phyloP scores from a whole-genome alignment of 2,113 vertebrate genomes.

The Pao palembangensis region DNA sequence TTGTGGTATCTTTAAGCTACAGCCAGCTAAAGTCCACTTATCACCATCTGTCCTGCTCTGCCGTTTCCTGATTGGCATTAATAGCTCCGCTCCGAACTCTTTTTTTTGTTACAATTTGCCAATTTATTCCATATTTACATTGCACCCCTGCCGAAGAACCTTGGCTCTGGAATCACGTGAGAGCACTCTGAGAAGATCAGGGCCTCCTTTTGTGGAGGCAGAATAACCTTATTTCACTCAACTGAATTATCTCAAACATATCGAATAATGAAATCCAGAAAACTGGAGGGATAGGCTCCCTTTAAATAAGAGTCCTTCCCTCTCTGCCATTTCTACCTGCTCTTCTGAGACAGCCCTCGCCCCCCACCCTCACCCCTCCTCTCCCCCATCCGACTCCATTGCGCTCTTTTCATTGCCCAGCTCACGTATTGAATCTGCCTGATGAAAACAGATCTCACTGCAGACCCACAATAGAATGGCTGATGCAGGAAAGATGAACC shows the following conservation, averaged over 20 bases:
- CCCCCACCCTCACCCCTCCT: slow-evolving; percentile 39
- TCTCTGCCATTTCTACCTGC: slow-evolving; percentile 53
- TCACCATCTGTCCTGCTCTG: too few species aligned
- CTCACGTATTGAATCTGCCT: slow-evolving; percentile 78
- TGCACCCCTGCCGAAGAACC: slow-evolving; percentile 45
- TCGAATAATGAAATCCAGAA: slow-evolving; percentile 64
- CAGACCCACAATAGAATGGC: slow-evolving; percentile 78
- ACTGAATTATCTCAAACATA: slow-evolving; percentile 64
- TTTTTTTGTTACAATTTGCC: slow-evolving; percentile 47
- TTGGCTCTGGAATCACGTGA: slow-evolving; percentile 39
- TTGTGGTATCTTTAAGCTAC: too few species aligned
- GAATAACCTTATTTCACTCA: slow-evolving; percentile 61
- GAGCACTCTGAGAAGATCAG: slow-evolving; percentile 32
- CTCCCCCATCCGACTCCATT: slow-evolving; percentile 64
- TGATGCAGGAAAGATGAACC: slow-evolving; percentile 80
- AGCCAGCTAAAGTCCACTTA: too few species aligned
- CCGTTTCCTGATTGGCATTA: slow-evolving; percentile 13
- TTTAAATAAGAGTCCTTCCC: slow-evolving; percentile 59
- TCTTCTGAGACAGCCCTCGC: slow-evolving; percentile 37
- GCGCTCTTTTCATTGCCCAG: slow-evolving; percentile 74
- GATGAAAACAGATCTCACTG: slow-evolving; percentile 81
- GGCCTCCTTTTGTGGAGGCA: slow-evolving; percentile 40
- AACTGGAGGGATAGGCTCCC: slow-evolving; percentile 48
- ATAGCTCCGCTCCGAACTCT: slow-evolving; percentile 30
- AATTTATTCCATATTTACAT: slow-evolving; percentile 58